Evolutionary conservation across 2,888 invertebrate genomes (phyloP), one percentile per base, ranked within the genome.

Genomic region (Drosophila picticornis): DNA sequence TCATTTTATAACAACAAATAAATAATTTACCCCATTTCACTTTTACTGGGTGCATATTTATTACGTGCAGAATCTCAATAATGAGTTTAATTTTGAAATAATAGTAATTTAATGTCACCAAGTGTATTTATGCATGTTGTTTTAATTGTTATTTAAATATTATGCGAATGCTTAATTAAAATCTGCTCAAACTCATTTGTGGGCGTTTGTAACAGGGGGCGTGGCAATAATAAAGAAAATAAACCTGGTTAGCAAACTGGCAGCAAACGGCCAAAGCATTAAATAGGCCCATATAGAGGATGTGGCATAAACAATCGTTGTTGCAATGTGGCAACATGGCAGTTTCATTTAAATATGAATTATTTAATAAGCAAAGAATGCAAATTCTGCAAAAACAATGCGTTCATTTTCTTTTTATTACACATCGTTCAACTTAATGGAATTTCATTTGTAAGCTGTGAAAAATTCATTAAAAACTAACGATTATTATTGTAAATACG

Each of bases 61-160:
- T 50, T 64, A 16, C 31, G 56, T 27, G n/a, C 19, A 36, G 19
- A 36, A 36, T 19, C 16, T 36, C 36, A 40, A 56, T 48, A 67
- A 60, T 58, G 36, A 52, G 53, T 69, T 63, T 51, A 51, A 56
- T 72, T 59, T 58, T 61, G 63, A 86, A 84, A 84, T 86, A 86
- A 84, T 84, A 52, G 61, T 65, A 72, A 74, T 68, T 83, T 83
- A 80, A 80, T 80, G 64, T 22, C 59, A 31, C 34, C 48, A 51
- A 36, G 65, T 68, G 67, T 69, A 82, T 77, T 76, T 72, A 72
- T 84, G 73, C 57, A 62, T 77, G 73, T 68, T 72, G 67, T 80
- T 90, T 76, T 88, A 86, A 86, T 90, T 88, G 81, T 90, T 88
- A 79, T 79, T 82, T 70, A 60, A 66, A 79, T 72, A 46, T 56